Evolutionary conservation across 2,888 invertebrate species (phyloP).

Genomic region (Carabus problematicus): DNA sequence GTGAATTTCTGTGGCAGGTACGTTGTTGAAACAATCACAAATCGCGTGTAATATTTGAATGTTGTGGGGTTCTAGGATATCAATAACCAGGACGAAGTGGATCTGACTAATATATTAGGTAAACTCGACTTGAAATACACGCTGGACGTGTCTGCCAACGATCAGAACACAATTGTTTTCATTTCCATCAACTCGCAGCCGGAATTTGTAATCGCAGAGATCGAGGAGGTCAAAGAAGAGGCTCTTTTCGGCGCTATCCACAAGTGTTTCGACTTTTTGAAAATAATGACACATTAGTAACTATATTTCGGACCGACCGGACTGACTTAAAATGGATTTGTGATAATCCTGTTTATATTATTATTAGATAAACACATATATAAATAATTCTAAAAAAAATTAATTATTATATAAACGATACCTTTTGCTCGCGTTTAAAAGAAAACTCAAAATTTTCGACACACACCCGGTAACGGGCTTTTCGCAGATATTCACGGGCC

Average conservation of each 20-base stretch:
- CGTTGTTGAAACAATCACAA: too few species aligned
- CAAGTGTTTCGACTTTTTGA: conserved; percentile 15
- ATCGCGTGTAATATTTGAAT: not conserved
- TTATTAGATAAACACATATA: conserved; percentile 40
- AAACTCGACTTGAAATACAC: conserved; percentile 21
- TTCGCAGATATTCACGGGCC: conserved; percentile 61
- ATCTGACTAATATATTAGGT: conserved; percentile 14
- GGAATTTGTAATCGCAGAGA: conserved; percentile 10
- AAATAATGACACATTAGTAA: conserved; percentile 26
- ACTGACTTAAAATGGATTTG: not conserved
- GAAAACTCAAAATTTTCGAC: conserved; percentile 62
- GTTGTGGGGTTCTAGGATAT: too few species aligned
- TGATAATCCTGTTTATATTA: conserved; percentile 13
- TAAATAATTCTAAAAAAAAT: too few species aligned
- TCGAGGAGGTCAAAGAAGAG: conserved; percentile 2
- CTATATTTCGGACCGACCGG: not conserved
- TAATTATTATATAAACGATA: not conserved
- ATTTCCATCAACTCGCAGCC: conserved; percentile 25
- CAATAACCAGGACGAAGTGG: not conserved
- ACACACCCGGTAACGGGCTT: conserved; percentile 63
- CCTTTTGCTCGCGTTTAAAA: conserved; percentile 54
- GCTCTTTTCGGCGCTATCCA: not conserved
- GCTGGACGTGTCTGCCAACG: conserved; percentile 3
- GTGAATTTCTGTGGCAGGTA: conserved; percentile 16
- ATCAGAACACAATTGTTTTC: conserved; percentile 6